phyloP scores from a whole-genome alignment of 2,888 invertebrate species.

The Orthosia incerta region DNA sequence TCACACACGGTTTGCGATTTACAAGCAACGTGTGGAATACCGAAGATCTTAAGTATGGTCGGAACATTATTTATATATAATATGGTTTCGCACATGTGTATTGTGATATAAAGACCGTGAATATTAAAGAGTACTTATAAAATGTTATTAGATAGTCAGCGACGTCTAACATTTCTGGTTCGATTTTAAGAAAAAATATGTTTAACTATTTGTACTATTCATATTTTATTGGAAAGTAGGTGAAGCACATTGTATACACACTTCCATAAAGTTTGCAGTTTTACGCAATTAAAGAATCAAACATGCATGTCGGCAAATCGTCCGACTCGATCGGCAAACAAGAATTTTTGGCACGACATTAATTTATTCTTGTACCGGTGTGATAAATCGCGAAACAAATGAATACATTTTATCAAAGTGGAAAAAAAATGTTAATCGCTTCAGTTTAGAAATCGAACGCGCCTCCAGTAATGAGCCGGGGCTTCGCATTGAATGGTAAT shows the following conservation, averaged over 20 bases:
- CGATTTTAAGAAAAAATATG: background rate
- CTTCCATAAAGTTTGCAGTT: slow-evolving; percentile 33
- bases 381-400: slow-evolving; percentile 30
- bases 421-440: slow-evolving; percentile 62
- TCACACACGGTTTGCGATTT: slow-evolving; percentile 44
- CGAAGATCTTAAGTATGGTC: slow-evolving; percentile 32
- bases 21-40: slow-evolving; percentile 43
- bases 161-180: background rate
- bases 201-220: slow-evolving; percentile 8
- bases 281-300: slow-evolving; percentile 45
- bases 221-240: slow-evolving; percentile 47
- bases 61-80: slow-evolving; percentile 29
- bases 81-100: slow-evolving; percentile 10
- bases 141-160: background rate
- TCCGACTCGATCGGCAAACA: slow-evolving; percentile 25
- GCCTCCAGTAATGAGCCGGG: slow-evolving; percentile 71
- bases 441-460: slow-evolving; percentile 68
- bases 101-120: background rate
- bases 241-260: slow-evolving; percentile 37
- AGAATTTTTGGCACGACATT: slow-evolving; percentile 25
- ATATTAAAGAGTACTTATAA: background rate
- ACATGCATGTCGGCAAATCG: slow-evolving; percentile 33
- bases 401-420: slow-evolving; percentile 30
- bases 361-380: slow-evolving; percentile 15
- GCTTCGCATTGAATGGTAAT: slow-evolving; percentile 84